Evolutionary conservation across 92 coral and sea anemone species (phyloP), one percentile per base, ranked within the genome.

Genomic region (Actinernus sp.): DNA sequence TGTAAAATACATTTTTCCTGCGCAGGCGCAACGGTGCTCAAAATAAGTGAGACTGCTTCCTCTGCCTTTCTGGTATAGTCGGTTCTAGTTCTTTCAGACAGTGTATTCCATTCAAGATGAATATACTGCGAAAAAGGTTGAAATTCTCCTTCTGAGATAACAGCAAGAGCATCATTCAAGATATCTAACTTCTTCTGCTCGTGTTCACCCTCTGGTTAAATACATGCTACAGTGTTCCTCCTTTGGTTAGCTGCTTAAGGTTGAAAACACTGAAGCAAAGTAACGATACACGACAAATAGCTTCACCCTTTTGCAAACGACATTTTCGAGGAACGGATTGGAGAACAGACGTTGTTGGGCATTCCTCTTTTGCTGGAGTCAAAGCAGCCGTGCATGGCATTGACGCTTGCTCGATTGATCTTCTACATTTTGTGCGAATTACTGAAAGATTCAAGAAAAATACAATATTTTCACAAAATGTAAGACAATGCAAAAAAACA

Each of bases 171-270:
- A 38, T 31, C 55, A 29, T 63, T 75, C 39, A 75, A 57, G 23
- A 48, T 40, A 12, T 56, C 66, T 20, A 75, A 52, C 18, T 55
- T 55, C 64, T 31, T 76, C 45, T 58, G 44, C 47, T 76, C 74
- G 22, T 46, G 83, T 34, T 57, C 83, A 26, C 67, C 83, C 49
- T 76, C 68, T 43, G 83, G 75, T n/a, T 23, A 76, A 37, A 66
- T 32, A 76, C 43, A 65, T 53, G 47, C 69, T 77, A 24, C 28
- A 34, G 47, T 77, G 70, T 40, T 77, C 84, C 12, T 77, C 84
- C 54, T 67, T 66, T 38, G 70, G 67, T 14, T 75, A 58, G 69
- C 66, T 77, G 33, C 75, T 65, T 13, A 75, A 75, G 11, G 62
- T 69, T 36, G 84, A 65, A n/a, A 76, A 46, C 17, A 32, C 75